Base-by-base conservation (phyloP, 2,113 vertebrate species). In the Neodon shergylaensis region DNA sequence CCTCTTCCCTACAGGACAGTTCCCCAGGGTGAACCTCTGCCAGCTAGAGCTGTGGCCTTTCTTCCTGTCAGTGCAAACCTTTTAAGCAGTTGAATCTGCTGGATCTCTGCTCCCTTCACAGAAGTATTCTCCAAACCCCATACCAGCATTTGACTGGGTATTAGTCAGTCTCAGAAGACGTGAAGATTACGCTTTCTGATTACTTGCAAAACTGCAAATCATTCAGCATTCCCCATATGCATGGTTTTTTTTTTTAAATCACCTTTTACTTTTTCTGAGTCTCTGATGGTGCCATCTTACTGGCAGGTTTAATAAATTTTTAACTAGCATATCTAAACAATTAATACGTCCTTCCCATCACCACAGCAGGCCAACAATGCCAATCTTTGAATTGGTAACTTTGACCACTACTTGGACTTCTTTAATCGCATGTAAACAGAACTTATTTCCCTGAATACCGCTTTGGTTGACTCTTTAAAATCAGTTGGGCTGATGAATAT, bases 401-500 rank as follows among this genome's bases (percentile, higher is more conserved):
- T 42, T 28, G 52, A 92, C 65, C 8, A 63, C 63, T 78, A 84
- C 42, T 81, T 74, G 78, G 61, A 52, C 54, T 95, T 90, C 42
- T 77, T 76, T 85, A 93, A 86, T 86, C 92, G 84, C 88, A 49
- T 77, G 88, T 76, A 82, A 85, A 74, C 74, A 61, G 22, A 76
- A 88, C 39, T 76, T 42, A 52, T 96, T 96, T 94, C 58, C 72
- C 91, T 52, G 89, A 76, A n/a, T 36, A 76, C 61, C 84, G 49
- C 65, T 84, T 90, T 47, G 13, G 28, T 78, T 91, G 89, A 87
- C 54, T 16, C n/a, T 31, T 6, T n/a, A n/a, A 90, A 52, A 74
- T 72, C 87, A 87, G 44, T 0, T 42, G 73, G 78, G 70, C 63
- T 0, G 4, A 79, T 17, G 36, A 39, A 58, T 33, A 36, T 70